phyloP scores from a whole-genome alignment of 2,797 vertebrate species.

The Orientallactaga sibirica region DNA sequence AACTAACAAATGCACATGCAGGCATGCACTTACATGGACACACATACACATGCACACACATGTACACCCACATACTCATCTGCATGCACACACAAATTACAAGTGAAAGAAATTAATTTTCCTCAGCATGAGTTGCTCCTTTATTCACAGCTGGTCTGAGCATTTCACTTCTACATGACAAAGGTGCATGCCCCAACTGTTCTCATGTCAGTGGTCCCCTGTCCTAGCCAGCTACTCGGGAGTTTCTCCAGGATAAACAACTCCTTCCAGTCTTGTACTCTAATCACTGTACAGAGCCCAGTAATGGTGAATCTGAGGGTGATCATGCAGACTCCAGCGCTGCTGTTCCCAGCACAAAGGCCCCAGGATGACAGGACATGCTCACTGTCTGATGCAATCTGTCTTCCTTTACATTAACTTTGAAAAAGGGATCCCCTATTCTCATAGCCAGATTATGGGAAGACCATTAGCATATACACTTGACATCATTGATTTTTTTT shows the following conservation, averaged over 20 bases:
- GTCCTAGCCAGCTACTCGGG: too few species aligned
- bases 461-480: neutral
- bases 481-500: neutral
- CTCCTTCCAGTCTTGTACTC: accelerated
- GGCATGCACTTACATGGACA: neutral
- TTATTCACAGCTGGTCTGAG: neutral
- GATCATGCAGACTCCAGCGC: too few species aligned
- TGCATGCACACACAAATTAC: neutral
- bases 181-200: neutral
- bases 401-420: neutral
- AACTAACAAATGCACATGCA: too few species aligned
- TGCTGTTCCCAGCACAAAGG: too few species aligned
- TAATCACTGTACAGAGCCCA: neutral
- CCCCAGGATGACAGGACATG: too few species aligned
- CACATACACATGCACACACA: neutral
- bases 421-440: neutral
- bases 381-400: accelerated
- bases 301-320: accelerated
- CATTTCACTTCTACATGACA: neutral
- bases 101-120: neutral
- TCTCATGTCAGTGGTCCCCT: accelerated
- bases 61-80: neutral
- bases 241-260: accelerated
- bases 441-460: neutral
- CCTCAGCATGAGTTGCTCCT: neutral